phyloP scores from a whole-genome alignment of 2,888 invertebrate species.

The Drosophila greeni region DNA sequence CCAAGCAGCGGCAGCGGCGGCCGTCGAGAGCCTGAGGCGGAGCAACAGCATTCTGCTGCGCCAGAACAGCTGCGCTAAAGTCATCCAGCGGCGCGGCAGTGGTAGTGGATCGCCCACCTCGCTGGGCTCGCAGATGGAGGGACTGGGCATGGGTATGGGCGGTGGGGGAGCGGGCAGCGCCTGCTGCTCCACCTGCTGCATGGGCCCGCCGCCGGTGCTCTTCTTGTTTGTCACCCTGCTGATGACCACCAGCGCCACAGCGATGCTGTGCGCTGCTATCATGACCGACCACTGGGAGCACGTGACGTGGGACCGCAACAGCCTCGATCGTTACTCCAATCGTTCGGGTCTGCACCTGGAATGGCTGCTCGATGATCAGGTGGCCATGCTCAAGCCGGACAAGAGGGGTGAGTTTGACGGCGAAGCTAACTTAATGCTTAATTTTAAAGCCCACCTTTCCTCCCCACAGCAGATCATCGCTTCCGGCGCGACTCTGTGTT shows the following conservation, averaged over 20 bases:
- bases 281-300: slow-evolving; percentile 96
- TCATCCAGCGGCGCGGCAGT: slow-evolving; percentile 72
- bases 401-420: slow-evolving; percentile 67
- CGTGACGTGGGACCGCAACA: slow-evolving; percentile 87
- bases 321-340: slow-evolving; percentile 76
- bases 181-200: slow-evolving; percentile 76
- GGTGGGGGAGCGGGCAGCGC: slow-evolving; percentile 64
- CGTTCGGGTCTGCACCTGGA: slow-evolving; percentile 81
- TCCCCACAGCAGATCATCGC: slow-evolving; percentile 78
- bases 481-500: slow-evolving; percentile 81
- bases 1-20: slow-evolving; percentile 74
- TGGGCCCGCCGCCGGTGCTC: slow-evolving; percentile 78
- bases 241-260: slow-evolving; percentile 87
- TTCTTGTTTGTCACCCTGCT: slow-evolving; percentile 80
- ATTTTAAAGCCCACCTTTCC: not conserved
- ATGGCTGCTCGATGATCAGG: slow-evolving; percentile 88
- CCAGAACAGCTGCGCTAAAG: slow-evolving; percentile 77
- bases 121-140: slow-evolving; percentile 74
- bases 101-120: slow-evolving; percentile 73
- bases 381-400: slow-evolving; percentile 83
- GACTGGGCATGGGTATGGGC: slow-evolving; percentile 60
- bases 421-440: too few species aligned
- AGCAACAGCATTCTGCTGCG: slow-evolving; percentile 76
- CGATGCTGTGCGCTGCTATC: slow-evolving; percentile 90
- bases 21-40: slow-evolving; percentile 74